Evolutionary conservation across 2,113 vertebrate genomes (phyloP).

Genomic region (Hemichromis elongatus): DNA sequence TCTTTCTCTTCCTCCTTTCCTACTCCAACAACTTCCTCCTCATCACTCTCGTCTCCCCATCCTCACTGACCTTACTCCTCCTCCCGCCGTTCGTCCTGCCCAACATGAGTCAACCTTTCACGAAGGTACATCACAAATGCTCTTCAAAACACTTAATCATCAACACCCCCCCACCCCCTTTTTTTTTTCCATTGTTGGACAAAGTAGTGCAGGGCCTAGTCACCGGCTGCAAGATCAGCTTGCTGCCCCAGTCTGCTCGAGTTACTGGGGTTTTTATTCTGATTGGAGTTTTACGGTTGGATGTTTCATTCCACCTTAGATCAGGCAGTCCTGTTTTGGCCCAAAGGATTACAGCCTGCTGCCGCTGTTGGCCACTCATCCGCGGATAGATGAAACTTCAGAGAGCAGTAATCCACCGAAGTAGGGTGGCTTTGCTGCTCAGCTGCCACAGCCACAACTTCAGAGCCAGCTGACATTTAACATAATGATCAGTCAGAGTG

Average conservation of each 20-base stretch:
- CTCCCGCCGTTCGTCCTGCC: background rate
- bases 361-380: conserved; percentile 50
- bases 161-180: background rate
- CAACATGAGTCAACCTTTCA: conserved; percentile 38
- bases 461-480: conserved; percentile 67
- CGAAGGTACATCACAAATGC: conserved; percentile 33
- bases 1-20: background rate
- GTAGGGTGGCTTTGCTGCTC: conserved; percentile 54
- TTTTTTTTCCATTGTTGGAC: conserved; percentile 7
- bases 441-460: conserved; percentile 58
- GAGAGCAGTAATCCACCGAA: conserved; percentile 56
- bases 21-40: conserved; percentile 26
- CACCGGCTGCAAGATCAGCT: conserved; percentile 27
- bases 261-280: conserved; percentile 47
- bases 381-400: conserved; percentile 62
- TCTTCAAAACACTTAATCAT: conserved; percentile 47
- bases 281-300: conserved; percentile 52
- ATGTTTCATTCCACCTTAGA: conserved; percentile 62
- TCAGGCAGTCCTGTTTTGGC: conserved; percentile 44
- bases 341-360: conserved; percentile 44
- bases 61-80: conserved; percentile 25
- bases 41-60: conserved; percentile 33
- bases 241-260: conserved; percentile 31
- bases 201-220: background rate
- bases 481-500: conserved; percentile 69